Evolutionary conservation across 1,140 invertebrate genomes (phyloP).

Genomic region (Drosophila novamexicana): DNA sequence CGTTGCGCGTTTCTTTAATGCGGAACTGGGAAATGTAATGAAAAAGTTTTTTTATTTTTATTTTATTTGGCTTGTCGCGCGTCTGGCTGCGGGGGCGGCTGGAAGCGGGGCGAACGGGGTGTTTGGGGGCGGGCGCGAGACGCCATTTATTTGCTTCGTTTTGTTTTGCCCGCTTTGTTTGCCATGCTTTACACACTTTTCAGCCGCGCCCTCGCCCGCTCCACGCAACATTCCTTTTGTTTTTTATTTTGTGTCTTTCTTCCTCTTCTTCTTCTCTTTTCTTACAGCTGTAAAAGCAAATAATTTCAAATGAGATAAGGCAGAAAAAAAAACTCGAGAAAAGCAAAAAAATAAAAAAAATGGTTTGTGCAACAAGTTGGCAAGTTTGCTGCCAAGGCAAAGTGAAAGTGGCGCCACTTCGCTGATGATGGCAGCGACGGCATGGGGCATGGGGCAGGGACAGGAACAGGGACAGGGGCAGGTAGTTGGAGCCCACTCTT

Average conservation of each 20-base stretch:
- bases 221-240: neutral
- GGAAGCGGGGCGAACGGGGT: neutral
- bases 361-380: conserved; percentile 71
- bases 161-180: conserved; percentile 45
- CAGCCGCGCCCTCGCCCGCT: too few relatives aligned
- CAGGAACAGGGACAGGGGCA: neutral
- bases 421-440: neutral
- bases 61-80: conserved; percentile 50
- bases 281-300: conserved; percentile 69
- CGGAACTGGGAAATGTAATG: conserved; percentile 80
- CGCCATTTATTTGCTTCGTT: conserved; percentile 44
- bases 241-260: neutral
- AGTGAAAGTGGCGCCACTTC: conserved; percentile 64
- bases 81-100: neutral
- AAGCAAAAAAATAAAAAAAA: conserved; percentile 24
- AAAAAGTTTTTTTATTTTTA: conserved; percentile 63
- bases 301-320: conserved; percentile 78
- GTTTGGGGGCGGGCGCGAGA: conserved; percentile 19
- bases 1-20: conserved; percentile 62
- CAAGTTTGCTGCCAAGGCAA: conserved; percentile 69
- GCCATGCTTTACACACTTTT: conserved; percentile 29
- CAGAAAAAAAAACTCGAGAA: conserved; percentile 6
- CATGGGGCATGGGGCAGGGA: neutral
- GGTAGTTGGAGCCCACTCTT: conserved; percentile 2
- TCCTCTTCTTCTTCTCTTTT: neutral